These are phyloP conservation scores for Clarias pachynema DNA, from an alignment of 2,797 vertebrate genomes.

Conservation along the genomic window DNA sequence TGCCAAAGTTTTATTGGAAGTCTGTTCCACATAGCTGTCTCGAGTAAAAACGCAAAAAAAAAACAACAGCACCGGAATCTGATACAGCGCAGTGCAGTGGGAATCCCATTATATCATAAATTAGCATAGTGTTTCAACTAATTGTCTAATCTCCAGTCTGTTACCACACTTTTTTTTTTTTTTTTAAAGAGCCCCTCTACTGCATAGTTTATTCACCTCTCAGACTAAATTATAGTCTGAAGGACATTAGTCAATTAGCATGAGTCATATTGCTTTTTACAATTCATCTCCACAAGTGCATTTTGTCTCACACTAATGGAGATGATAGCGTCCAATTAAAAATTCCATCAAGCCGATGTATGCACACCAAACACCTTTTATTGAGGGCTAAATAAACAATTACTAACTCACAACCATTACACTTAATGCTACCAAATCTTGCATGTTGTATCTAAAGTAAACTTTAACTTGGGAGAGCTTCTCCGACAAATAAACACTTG, in stretches of 20 bases:
- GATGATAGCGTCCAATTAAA: slow-evolving; percentile 16
- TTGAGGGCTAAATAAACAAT: slow-evolving; percentile 9
- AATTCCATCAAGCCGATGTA: slow-evolving; percentile 11
- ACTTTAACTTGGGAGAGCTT: background rate
- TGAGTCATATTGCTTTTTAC: slow-evolving; percentile 20
- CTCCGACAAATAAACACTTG: background rate
- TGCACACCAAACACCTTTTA: slow-evolving; percentile 15
- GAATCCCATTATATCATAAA: slow-evolving; percentile 7
- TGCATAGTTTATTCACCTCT: slow-evolving; percentile 5
- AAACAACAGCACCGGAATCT: background rate
- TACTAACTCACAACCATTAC: background rate
- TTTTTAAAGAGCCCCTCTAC: background rate
- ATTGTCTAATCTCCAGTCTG: slow-evolving; percentile 3
- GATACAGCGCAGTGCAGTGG: background rate
- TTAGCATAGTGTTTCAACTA: slow-evolving; percentile 16
- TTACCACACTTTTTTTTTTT: background rate
- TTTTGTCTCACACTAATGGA: slow-evolving; percentile 16
- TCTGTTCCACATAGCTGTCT: background rate
- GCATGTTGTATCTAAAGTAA: background rate
- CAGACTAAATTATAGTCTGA: slow-evolving; percentile 30
- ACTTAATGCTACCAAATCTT: background rate
- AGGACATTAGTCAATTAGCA: slow-evolving; percentile 36
- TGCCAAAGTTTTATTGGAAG: slow-evolving; percentile 23
- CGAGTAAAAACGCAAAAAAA: no score
- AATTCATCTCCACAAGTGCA: slow-evolving; percentile 9